Evolutionary conservation across 2,797 vertebrate genomes (phyloP), one percentile per base, ranked within the genome.

Genomic region (Semaprochilodus insignis): DNA sequence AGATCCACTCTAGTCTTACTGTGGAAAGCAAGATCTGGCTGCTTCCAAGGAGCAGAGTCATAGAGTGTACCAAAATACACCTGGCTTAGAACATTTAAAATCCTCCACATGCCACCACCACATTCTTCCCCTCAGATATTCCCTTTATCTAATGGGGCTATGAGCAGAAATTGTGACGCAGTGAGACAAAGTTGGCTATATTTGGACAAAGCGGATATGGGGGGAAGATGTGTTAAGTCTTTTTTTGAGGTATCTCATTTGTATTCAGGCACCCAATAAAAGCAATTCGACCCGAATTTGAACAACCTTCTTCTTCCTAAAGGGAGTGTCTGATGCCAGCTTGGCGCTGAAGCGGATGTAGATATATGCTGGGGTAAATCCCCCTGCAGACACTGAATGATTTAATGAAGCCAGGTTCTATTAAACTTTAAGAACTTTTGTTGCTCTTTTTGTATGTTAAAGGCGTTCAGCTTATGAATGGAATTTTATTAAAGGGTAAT

Each of bases 11-110:
- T 63, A 60, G 51, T 59, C 21, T 80, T 40, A 62, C 44, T 65
- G 8, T 52, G 57, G 57, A 71, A 77, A 55, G 48, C 48, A 16
- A 70, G 63, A 66, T 73, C 36, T 81, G 73, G 59, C 78, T 84
- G 82, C 54, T 76, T 74, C 65, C 74, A 77, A 63, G 71, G 54
- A 84, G 59, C 74, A 77, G 66, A 77, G 73, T 63, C 78, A 77
- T 84, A 74, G 60, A 81, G 76, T 54, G 60, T 77, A 81, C 66
- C 67, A 81, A 77, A 78, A 84, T 81, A 81, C 83, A 81, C 66
- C 78, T 81, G 57, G 70, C 59, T 59, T 76, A 76, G n/a, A 76
- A 60, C 14, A 76, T 21, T 31, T 57, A 74, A 74, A 74, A 34
- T 74, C 72, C 72, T 59, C 34, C 55, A 84, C 82, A 80, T 84